phyloP scores from a whole-genome alignment of 2,113 vertebrate species.

The Myrmophylax atrothorax region DNA sequence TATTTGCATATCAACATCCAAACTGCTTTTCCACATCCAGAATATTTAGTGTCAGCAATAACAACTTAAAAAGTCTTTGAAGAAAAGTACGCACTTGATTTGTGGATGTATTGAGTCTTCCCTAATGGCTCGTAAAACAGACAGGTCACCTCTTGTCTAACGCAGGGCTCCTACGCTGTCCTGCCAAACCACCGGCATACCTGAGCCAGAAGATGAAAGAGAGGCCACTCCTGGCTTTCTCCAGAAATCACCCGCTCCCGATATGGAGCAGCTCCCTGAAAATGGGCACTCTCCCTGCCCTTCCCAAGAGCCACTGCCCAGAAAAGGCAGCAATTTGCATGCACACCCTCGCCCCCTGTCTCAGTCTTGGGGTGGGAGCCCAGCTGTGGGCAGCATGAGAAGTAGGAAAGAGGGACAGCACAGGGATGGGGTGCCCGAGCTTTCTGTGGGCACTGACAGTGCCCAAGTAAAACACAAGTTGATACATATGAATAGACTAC shows the following conservation, averaged over 20 bases:
- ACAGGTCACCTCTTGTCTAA: background rate
- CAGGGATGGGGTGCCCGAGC: background rate
- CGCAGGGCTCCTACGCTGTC: background rate
- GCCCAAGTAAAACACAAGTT: background rate
- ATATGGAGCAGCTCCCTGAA: background rate
- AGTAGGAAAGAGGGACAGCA: background rate
- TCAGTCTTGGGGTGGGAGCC: background rate
- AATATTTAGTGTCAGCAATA: background rate
- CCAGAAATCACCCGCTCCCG: fast-evolving
- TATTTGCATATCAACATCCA: background rate
- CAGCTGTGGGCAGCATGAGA: background rate
- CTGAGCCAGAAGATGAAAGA: background rate
- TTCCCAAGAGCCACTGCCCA: background rate
- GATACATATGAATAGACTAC: background rate
- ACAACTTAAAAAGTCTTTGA: background rate
- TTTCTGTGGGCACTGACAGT: background rate
- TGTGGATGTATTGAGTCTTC: background rate
- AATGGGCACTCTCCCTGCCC: background rate
- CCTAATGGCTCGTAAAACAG: background rate
- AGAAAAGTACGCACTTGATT: background rate
- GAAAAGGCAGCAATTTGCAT: background rate
- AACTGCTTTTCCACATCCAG: background rate
- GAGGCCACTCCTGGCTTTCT: background rate
- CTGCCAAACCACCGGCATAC: background rate
- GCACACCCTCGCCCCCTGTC: background rate